Conservation (phyloP, 2,797 vertebrate species). For the Champsocephalus esox region DNA sequence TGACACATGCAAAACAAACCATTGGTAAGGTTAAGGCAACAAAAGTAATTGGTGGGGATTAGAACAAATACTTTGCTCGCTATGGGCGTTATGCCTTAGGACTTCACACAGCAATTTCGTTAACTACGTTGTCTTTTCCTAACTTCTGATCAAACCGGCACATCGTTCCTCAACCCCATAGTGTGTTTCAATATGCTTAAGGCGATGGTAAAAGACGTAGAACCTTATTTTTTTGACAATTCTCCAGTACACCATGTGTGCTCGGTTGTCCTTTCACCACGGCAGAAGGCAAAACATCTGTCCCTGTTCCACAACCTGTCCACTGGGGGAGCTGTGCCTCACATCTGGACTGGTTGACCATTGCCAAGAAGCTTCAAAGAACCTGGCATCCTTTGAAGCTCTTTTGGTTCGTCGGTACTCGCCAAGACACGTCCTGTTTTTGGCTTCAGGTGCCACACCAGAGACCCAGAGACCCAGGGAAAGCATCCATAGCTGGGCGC, state of each 20-base stretch:
- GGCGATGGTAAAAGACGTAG: no score
- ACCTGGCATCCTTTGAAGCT: slow-evolving; percentile 66
- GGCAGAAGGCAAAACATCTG: slow-evolving; percentile 43
- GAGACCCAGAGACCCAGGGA: slow-evolving; percentile 56
- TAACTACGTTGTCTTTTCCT: no score
- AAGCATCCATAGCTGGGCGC: slow-evolving; percentile 55
- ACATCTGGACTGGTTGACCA: slow-evolving; percentile 58
- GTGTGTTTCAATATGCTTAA: no score
- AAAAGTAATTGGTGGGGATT: no score
- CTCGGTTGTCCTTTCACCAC: not conserved
- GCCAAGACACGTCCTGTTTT: slow-evolving; percentile 67
- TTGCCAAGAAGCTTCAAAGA: slow-evolving; percentile 78
- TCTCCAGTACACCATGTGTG: not conserved
- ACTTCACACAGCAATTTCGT: no score
- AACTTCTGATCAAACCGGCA: no score
- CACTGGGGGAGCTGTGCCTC: slow-evolving; percentile 46
- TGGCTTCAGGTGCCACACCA: slow-evolving; percentile 42
- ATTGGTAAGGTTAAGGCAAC: no score
- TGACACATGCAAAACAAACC: no score
- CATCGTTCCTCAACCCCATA: no score
- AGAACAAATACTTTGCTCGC: no score
- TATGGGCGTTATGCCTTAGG: no score
- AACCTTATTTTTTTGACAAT: no score
- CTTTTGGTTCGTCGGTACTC: slow-evolving; percentile 43
- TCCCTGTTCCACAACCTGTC: slow-evolving; percentile 30